Evolutionary conservation across 1,140 invertebrate species (phyloP), one percentile per base, ranked within the genome.

Genomic region (Trinorchestia longiramus): DNA sequence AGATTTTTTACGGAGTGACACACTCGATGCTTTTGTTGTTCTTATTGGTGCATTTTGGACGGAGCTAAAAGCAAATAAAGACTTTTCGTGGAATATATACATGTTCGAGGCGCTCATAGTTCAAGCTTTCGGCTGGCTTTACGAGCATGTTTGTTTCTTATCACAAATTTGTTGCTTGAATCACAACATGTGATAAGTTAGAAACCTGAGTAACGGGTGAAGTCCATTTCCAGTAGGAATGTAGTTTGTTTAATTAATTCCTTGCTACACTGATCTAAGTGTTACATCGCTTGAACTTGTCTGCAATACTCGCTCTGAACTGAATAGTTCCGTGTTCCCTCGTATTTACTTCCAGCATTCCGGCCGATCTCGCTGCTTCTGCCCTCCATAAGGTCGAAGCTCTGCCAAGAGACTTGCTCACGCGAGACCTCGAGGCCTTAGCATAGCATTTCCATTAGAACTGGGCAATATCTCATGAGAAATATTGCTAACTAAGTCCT

Each of bases 401-500:
- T 77, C 62, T 36, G 62, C 62, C 62, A 36, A 19, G 11, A 77
- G 62, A 77, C 11, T 77, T 77, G 28, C 62, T 77, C 62, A 77
- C 62, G 62, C 62, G 62, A 77, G 62, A 77, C 62, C 62, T 77
- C 11, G 62, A 15, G 62, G 62, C 62, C 62, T 77, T 77, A 77
- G 62, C 62, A 77, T 15, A 90, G 43, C 88, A 43, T 90, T 90
- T 90, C 88, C 88, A 90, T 90, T 90, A 90, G 88, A 90, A 42
- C 88, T 42, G 41, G 41, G 88, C 88, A 90, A 90, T 90, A 90
- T 90, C 88, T 90, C 88, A 90, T 90, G 88, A 90, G 88, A 90
- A 90, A 90, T 90, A 90, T 90, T 90, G 88, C 88, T 90, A 90
- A 90, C 88, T 90, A 90, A 90, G 88, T 90, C 88, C 88, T 90